Evolutionary conservation across 2,113 vertebrate species (phyloP).

Genomic region (Sceloporus undulatus): DNA sequence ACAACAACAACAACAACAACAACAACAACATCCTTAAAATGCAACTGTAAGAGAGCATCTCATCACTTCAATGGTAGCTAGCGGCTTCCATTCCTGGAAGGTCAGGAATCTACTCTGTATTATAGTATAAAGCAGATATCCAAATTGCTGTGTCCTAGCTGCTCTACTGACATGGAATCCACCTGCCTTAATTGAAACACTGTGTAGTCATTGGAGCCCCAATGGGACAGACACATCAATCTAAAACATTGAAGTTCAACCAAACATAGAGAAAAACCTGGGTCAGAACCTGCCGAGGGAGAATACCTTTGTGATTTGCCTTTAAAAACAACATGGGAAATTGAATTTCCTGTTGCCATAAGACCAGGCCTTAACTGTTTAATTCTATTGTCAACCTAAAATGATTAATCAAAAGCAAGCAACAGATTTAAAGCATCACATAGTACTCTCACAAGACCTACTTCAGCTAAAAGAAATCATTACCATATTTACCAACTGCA

Average conservation of each 20-base stretch:
- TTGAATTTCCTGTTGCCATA: slow-evolving; percentile 37
- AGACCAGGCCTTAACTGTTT: slow-evolving; percentile 19
- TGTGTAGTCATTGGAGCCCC: not conserved
- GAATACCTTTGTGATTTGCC: slow-evolving; percentile 3
- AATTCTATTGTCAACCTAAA: slow-evolving; percentile 32
- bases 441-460: slow-evolving; percentile 3
- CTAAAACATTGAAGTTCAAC: not conserved
- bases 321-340: not conserved
- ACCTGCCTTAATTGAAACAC: not conserved
- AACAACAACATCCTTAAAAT: not conserved
- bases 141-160: too few species aligned
- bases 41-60: not conserved
- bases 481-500: slow-evolving; percentile 35
- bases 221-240: not conserved
- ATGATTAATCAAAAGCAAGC: slow-evolving; percentile 30
- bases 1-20: not conserved
- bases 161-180: not conserved
- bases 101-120: too few species aligned
- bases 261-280: not conserved
- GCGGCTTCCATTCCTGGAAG: too few species aligned
- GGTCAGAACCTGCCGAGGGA: not conserved
- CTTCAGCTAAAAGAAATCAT: not conserved
- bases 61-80: too few species aligned
- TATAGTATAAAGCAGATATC: too few species aligned
- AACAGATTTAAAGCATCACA: slow-evolving; percentile 34